phyloP scores from a whole-genome alignment of 2,888 invertebrate genomes.

The Folsomia manolachei region DNA sequence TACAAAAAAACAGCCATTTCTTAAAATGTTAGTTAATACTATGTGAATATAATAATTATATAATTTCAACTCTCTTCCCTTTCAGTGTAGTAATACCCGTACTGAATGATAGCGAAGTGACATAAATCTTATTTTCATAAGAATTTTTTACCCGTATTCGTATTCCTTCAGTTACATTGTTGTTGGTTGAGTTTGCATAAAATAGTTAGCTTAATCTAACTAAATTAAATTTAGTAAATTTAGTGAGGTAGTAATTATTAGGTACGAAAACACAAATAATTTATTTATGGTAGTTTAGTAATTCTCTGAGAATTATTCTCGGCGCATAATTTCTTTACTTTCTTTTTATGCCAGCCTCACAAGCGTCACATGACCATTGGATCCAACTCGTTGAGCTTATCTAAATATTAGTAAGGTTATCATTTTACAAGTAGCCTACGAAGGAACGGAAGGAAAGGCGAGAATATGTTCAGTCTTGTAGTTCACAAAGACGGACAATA shows the following conservation, averaged over 20 bases:
- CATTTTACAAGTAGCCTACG: not conserved
- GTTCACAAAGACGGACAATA: not conserved
- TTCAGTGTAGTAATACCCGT: not conserved
- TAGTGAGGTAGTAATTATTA: not conserved
- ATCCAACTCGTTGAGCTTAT: not conserved
- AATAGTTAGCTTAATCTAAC: not conserved
- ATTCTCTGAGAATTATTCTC: too few relatives aligned
- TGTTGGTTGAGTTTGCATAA: not conserved
- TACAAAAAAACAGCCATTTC: not conserved
- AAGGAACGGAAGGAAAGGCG: not conserved
- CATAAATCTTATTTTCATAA: slow-evolving; percentile 15
- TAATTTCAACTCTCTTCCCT: not conserved
- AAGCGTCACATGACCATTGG: not conserved
- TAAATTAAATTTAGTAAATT: too few relatives aligned
- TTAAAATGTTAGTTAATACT: too few relatives aligned
- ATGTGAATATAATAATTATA: not conserved
- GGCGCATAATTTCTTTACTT: too few relatives aligned
- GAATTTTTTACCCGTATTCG: slow-evolving; percentile 16
- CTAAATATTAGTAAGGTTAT: not conserved
- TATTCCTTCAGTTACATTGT: slow-evolving; percentile 10
- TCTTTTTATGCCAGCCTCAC: not conserved
- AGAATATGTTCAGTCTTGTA: not conserved
- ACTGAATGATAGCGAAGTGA: slow-evolving; percentile 10
- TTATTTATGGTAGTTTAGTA: not conserved
- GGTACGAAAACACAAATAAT: not conserved